phyloP scores from a whole-genome alignment of 1,140 invertebrate species.

The Propsilocerus akamusi region DNA sequence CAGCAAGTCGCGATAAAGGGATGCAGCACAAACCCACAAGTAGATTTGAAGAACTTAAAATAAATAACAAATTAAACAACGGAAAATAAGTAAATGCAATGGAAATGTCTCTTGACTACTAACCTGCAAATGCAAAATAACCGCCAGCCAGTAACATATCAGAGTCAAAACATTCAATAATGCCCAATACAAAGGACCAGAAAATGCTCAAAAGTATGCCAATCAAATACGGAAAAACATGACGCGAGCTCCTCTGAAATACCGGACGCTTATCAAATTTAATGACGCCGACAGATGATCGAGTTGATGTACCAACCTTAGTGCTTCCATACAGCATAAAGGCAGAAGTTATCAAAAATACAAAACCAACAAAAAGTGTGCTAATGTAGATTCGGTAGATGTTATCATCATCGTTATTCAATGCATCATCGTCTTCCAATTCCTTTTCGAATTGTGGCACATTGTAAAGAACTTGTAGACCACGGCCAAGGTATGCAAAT shows the following conservation, averaged over 20 bases:
- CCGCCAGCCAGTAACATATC: neutral
- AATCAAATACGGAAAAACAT: neutral
- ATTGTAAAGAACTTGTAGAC: neutral
- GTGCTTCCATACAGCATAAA: constrained; percentile 1
- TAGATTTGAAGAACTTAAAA: neutral
- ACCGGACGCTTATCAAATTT: neutral
- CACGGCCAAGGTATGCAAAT: neutral
- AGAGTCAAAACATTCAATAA: neutral
- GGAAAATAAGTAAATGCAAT: too few relatives aligned
- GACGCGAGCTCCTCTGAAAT: neutral
- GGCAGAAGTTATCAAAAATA: neutral
- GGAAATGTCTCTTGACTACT: too few relatives aligned
- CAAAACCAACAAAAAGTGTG: neutral
- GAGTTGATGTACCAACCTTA: neutral
- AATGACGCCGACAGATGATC: neutral
- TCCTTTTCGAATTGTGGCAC: neutral
- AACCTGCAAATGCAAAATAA: neutral
- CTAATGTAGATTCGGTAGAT: neutral
- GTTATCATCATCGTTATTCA: neutral
- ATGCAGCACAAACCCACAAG: neutral
- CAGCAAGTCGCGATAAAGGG: neutral
- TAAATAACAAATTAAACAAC: neutral
- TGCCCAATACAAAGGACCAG: neutral
- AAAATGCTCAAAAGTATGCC: neutral
- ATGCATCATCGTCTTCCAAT: neutral